Evolutionary conservation across 1,140 invertebrate species (phyloP).

Genomic region (Gonioctena quinquepunctata): DNA sequence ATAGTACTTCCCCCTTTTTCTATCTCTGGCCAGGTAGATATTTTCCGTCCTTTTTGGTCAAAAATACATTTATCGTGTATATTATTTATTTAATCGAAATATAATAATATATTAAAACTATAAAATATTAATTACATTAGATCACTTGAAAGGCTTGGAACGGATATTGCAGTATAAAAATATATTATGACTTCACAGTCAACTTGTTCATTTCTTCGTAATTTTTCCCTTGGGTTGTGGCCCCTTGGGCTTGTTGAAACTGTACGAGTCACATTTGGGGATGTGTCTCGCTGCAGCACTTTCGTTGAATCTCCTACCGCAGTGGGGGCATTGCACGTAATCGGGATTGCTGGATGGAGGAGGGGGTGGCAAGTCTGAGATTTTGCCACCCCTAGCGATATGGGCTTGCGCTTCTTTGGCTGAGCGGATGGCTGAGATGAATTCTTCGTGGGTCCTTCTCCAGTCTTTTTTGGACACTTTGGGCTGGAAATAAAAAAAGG

Average conservation of each 20-base stretch:
- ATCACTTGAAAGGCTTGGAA: background rate
- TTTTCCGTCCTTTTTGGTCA: too few species aligned
- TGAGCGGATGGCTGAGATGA: conserved; percentile 85
- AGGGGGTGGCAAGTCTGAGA: conserved; percentile 87
- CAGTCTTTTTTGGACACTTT: conserved; percentile 77
- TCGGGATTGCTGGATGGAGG: conserved; percentile 85
- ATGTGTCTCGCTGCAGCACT: conserved; percentile 90
- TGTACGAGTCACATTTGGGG: conserved; percentile 85
- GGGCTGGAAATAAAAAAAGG: too few species aligned
- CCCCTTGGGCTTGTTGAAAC: conserved; percentile 77
- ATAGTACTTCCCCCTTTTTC: too few species aligned
- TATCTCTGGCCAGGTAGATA: too few species aligned
- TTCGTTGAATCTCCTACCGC: conserved; percentile 83
- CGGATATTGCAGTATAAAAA: background rate
- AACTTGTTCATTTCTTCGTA: background rate
- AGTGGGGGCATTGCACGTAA: conserved; percentile 91
- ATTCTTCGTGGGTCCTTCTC: conserved; percentile 91
- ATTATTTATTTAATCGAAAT: background rate
- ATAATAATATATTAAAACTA: conserved; percentile 6
- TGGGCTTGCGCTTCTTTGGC: conserved; percentile 87
- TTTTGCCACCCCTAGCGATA: conserved; percentile 82
- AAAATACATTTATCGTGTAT: too few species aligned
- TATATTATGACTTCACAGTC: background rate
- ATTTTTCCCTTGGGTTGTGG: conserved; percentile 11
- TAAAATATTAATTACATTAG: background rate